Conservation (phyloP, 1,140 invertebrate genomes). For the Steinernema khuongi region DNA sequence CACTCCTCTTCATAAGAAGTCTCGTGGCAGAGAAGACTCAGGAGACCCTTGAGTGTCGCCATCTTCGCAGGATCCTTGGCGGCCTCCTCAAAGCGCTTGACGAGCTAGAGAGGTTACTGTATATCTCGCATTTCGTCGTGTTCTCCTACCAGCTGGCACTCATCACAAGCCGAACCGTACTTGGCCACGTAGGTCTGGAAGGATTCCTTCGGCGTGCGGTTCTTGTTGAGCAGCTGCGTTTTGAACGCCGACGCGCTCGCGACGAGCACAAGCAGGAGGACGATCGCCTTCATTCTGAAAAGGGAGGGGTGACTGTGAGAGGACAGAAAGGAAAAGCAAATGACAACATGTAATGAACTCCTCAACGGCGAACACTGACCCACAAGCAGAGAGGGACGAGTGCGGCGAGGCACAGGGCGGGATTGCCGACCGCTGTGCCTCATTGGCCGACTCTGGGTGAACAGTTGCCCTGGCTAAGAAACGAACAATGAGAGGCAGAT, state of each 20-base stretch:
- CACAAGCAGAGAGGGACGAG: background rate
- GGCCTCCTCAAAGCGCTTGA: slow-evolving; percentile 51
- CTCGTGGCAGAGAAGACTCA: slow-evolving; percentile 47
- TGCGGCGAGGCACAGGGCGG: too few relatives aligned
- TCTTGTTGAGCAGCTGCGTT: slow-evolving; percentile 33
- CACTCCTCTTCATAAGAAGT: slow-evolving; percentile 54
- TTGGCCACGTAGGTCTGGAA: slow-evolving; percentile 18
- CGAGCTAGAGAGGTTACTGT: slow-evolving; percentile 24
- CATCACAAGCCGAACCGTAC: slow-evolving; percentile 36
- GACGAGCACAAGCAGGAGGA: background rate
- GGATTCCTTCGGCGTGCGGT: slow-evolving; percentile 26
- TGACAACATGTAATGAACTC: too few relatives aligned
- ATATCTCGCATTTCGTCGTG: background rate
- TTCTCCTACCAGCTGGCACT: slow-evolving; percentile 28
- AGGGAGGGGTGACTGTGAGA: too few relatives aligned
- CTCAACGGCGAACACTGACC: too few relatives aligned
- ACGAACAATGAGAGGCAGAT: too few relatives aligned
- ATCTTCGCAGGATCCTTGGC: slow-evolving; percentile 51
- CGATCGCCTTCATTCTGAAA: slow-evolving; percentile 20
- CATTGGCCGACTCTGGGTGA: too few relatives aligned
- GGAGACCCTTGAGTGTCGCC: slow-evolving; percentile 50
- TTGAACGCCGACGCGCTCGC: slow-evolving; percentile 23
- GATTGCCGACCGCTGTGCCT: too few relatives aligned
- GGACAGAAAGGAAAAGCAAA: too few relatives aligned
- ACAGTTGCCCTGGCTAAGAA: too few relatives aligned